phyloP scores from a whole-genome alignment of 1,140 invertebrate species.

The Eufriesea mexicana region DNA sequence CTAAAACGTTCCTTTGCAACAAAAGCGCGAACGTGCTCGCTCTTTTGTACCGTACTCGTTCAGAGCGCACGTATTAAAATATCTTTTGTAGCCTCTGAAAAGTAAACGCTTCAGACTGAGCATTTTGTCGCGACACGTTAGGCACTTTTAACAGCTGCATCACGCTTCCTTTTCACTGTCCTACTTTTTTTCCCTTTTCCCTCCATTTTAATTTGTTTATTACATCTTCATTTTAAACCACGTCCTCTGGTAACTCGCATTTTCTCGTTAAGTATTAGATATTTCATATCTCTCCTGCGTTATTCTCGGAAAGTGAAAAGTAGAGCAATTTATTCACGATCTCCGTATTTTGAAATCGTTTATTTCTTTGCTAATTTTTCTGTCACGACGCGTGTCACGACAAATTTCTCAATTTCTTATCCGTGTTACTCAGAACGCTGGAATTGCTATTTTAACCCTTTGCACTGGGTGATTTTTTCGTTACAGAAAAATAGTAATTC shows the following conservation, averaged over 20 bases:
- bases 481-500: no score
- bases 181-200: neutral
- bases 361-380: no score
- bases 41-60: constrained; percentile 24
- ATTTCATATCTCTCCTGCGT: neutral
- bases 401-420: no score
- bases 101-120: constrained; percentile 27
- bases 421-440: no score
- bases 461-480: no score
- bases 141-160: constrained; percentile 10
- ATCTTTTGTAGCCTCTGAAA: constrained; percentile 39
- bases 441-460: no score
- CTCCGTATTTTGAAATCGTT: no score
- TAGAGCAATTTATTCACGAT: no score
- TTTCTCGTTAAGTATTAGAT: neutral
- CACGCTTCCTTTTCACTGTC: neutral
- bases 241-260: neutral
- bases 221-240: neutral
- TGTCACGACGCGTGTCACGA: no score
- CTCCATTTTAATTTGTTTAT: no score
- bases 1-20: constrained; percentile 30
- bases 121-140: constrained; percentile 6
- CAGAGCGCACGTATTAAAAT: constrained; percentile 28
- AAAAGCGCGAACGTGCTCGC: neutral
- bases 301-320: neutral